Percentiles rank a stretch among this genome's conserved stretches.
phyloP scores from a whole-genome alignment of 2,797 vertebrate genomes.

The Xenentodon cancila region DNA sequence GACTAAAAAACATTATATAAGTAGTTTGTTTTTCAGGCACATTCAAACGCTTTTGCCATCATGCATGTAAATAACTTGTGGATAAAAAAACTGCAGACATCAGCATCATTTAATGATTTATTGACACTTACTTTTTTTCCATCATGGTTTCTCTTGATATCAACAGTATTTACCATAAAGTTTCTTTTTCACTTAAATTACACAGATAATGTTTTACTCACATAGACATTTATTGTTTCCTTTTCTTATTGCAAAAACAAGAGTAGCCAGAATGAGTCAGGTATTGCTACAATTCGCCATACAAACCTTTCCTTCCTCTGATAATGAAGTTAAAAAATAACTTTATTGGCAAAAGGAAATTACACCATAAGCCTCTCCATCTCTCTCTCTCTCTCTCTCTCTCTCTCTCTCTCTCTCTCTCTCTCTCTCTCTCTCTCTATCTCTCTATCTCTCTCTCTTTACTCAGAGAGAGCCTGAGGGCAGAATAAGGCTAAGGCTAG shows the following conservation, averaged over 20 bases:
- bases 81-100: constrained; percentile 53
- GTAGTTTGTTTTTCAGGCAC: no score
- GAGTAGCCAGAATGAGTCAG: constrained; percentile 86
- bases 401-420: constrained; percentile 45
- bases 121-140: constrained; percentile 83
- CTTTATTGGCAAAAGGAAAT: constrained; percentile 85
- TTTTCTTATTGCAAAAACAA: constrained; percentile 90
- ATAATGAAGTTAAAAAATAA: constrained; percentile 85
- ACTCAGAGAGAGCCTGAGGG: constrained; percentile 75
- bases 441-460: background rate
- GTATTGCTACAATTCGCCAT: constrained; percentile 87
- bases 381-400: constrained; percentile 42
- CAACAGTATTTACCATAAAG: constrained; percentile 82
- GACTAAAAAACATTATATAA: no score
- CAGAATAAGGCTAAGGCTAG: constrained; percentile 85
- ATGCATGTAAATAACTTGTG: no score
- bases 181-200: constrained; percentile 85
- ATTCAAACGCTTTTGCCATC: no score
- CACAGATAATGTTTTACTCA: constrained; percentile 86
- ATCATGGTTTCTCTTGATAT: constrained; percentile 81
- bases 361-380: constrained; percentile 78
- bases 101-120: constrained; percentile 82
- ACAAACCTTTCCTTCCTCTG: constrained; percentile 80
- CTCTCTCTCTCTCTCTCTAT: constrained; percentile 54
- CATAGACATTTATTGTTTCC: constrained; percentile 85